Percentiles rank a stretch among this genome's conserved stretches.
phyloP scores from a whole-genome alignment of 2,797 vertebrate genomes.

The Antennarius maculatus region DNA sequence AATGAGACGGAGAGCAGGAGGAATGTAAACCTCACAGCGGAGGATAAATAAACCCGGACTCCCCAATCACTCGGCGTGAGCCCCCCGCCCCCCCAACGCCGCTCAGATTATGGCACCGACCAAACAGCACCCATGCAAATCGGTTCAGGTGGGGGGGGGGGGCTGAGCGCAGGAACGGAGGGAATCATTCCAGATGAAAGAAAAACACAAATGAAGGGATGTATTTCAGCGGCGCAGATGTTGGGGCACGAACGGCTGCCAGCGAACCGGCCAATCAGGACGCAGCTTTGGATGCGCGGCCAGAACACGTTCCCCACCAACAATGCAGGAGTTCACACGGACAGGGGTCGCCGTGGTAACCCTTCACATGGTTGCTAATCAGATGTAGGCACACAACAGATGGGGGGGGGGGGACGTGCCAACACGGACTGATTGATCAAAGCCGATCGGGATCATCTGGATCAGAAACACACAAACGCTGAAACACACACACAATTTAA shows the following conservation, averaged over 20 bases:
- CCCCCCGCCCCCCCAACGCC: constrained; percentile 71
- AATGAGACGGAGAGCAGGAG: constrained; percentile 70
- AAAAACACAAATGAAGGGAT: constrained; percentile 53
- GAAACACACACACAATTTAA: too few species aligned
- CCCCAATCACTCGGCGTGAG: constrained; percentile 74
- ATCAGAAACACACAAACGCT: too few species aligned
- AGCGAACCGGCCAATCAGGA: too few species aligned
- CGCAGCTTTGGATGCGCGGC: constrained; percentile 52
- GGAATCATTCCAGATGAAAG: constrained; percentile 53
- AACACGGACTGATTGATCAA: constrained; percentile 24
- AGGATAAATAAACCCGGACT: constrained; percentile 81
- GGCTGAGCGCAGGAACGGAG: constrained; percentile 37
- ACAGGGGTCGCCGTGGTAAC: constrained; percentile 25
- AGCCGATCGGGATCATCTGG: too few species aligned
- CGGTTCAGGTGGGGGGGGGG: constrained; percentile 50
- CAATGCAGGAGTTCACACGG: constrained; percentile 65
- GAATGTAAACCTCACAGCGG: constrained; percentile 79
- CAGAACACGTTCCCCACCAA: constrained; percentile 67
- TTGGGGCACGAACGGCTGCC: constrained; percentile 67
- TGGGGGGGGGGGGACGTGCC: neutral
- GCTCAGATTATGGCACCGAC: constrained; percentile 64
- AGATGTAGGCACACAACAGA: constrained; percentile 18
- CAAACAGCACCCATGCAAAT: constrained; percentile 68
- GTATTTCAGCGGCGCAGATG: constrained; percentile 75
- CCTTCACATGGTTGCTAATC: constrained; percentile 21